Base-by-base conservation (phyloP, 2,888 invertebrate species). In the Folsomia candida region DNA sequence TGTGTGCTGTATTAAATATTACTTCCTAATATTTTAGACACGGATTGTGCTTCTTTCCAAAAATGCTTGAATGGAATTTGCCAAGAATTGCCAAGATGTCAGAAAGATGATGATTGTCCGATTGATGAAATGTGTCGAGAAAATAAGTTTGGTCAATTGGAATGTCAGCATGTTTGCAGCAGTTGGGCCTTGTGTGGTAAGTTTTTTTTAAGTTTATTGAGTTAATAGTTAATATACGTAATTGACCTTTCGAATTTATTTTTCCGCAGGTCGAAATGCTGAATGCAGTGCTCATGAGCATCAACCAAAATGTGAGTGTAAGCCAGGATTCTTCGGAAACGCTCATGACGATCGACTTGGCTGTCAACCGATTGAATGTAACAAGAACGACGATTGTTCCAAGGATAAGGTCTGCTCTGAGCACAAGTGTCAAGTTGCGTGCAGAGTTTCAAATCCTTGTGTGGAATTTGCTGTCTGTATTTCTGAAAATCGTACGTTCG, bases 381-480 rank as follows among this genome's bases (percentile, higher is more conserved):
- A 86, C 69, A 82, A 81, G 0, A 88, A 91, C 80, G 84, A 86
- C 0, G 89, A 94, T 70, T 94, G 94, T 81, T 87, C 90, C 0
- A 89, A 89, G 64, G 93, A 94, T 81, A 92, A 93, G 84, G 86
- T 91, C 61, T 95, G 95, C 80, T 90, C 92, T 75, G 86, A 88
- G 73, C 89, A 90, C 81, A 90, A 89, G 85, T 94, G 94, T 82
- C 92, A 92, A 85, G 92, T 92, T 73, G 91, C 92, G 20, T 94
- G 94, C 81, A 85, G 93, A 24, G 88, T 89, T 2, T 86, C 89
- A n/a, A 92, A 93, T 82, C 89, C 90, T 20, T 94, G 94, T 81
- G 93, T 93, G 0, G 88, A 89, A 67, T 93, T 94, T 83, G 90
- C 94, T 0, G 85, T 94, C 54, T 94, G 94, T 81, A 90, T 92